Conservation (phyloP, 2,113 vertebrate genomes). For the Glaucidium brasilianum region DNA sequence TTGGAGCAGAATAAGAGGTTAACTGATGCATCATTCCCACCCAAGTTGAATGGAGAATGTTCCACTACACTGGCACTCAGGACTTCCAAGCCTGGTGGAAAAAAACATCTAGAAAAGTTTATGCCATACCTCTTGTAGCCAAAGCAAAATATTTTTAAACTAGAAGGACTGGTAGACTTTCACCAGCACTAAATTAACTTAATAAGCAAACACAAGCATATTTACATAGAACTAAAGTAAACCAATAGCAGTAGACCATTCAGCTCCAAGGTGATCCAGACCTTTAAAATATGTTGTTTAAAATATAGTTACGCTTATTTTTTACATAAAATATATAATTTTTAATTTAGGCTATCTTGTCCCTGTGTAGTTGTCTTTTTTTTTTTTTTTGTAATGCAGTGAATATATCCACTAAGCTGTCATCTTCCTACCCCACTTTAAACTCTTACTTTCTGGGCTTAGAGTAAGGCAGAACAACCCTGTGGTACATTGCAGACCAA, state of each 20-base stretch:
- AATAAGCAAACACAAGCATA: not conserved
- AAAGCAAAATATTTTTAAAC: not conserved
- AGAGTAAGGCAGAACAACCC: not conserved
- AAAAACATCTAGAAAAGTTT: not conserved
- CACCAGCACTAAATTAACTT: slow-evolving; percentile 1
- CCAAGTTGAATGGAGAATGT: not conserved
- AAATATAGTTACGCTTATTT: not conserved
- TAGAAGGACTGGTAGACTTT: not conserved
- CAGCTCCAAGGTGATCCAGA: not conserved
- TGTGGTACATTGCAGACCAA: not conserved
- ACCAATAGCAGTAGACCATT: not conserved
- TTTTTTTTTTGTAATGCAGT: not conserved
- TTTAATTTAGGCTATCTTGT: not conserved
- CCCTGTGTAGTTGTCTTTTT: not conserved
- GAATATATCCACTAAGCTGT: accelerated
- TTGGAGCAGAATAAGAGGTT: not conserved
- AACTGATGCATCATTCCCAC: not conserved
- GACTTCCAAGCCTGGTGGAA: not conserved
- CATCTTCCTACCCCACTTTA: not conserved
- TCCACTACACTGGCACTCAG: not conserved
- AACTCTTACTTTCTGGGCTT: not conserved
- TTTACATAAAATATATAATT: not conserved
- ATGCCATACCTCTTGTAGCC: not conserved
- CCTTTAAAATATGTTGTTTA: not conserved
- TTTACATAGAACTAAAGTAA: not conserved